Conservation (phyloP, 2,797 vertebrate genomes). For the Notoglanidium macrostoma region DNA sequence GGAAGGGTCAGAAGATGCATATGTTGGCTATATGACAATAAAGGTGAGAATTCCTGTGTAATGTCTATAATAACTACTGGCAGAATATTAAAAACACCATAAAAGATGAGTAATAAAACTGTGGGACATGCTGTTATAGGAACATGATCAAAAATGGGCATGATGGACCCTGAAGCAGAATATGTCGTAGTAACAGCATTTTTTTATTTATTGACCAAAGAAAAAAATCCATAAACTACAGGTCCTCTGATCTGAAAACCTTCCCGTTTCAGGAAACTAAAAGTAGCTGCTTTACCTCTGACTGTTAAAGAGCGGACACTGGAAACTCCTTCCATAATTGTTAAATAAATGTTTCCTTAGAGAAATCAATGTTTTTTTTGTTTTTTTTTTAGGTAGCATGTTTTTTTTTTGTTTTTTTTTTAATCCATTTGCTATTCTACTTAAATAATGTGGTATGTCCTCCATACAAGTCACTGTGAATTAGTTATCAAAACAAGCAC, state of each 20-base stretch:
- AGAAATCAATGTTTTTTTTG: no score
- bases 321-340: no score
- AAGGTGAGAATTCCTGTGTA: conserved; percentile 77
- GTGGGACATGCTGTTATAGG: neutral
- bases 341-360: no score
- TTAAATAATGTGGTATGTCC: neutral
- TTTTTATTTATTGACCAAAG: neutral
- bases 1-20: conserved; percentile 99
- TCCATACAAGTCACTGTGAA: neutral
- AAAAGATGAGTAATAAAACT: neutral
- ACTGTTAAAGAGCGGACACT: neutral
- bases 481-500: neutral
- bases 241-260: no score
- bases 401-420: no score
- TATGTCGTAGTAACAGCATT: neutral
- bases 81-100: neutral
- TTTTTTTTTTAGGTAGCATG: no score
- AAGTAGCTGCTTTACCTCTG: no score
- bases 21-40: conserved; percentile 99
- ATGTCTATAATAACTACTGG: neutral
- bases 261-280: no score
- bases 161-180: neutral
- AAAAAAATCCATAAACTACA: neutral
- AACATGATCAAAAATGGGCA: neutral
- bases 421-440: neutral